Base-by-base conservation (phyloP, 2,888 invertebrate genomes). In the Cheilosia variabilis region DNA sequence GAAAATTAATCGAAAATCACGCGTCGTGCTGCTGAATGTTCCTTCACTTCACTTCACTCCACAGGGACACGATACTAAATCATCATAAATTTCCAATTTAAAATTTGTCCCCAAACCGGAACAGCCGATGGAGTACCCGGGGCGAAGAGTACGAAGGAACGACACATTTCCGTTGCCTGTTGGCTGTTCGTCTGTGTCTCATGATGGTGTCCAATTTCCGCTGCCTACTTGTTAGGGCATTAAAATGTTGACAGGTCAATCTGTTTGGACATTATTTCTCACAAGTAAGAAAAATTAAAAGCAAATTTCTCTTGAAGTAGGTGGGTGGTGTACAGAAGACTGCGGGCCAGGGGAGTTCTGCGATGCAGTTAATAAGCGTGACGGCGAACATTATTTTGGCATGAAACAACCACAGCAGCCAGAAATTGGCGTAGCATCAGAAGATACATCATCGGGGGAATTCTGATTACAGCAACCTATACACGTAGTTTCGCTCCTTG, bases 41-140 rank as follows among this genome's bases (percentile, higher is more conserved):
- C 4, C 37, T 4, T 37, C 13, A 13, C 13, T 37, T 37, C 13
- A 45, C 22, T 50, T 52, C 41, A 69, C 41, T 34, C 62, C 63
- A 37, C 34, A 31, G 45, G 50, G 73, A 69, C 63, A 79, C 60
- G 71, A 65, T 52, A 72, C 65, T 86, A 60, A 76, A 86, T 86
- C 80, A 86, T 86, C 69, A 86, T 86, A 80, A 86, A 86, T 80
- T 86, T 86, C 75, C 69, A 79, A 86, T 86, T 86, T 86, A 65
- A 76, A 86, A 86, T 86, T 84, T 86, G 79, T 76, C 80, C 60
- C 52, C 60, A 57, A 13, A 76, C 43, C 69, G 53, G 66, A 52
- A 71, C 31, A 19, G 58, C 41, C 24, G 41, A 10, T n/a, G 34
- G 15, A 17, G 17, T 24, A n/a, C 50, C 58, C 10, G 50, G 63